Evolutionary conservation across 1,140 invertebrate genomes (phyloP).

Genomic region (Lamellibrachia luymesi): DNA sequence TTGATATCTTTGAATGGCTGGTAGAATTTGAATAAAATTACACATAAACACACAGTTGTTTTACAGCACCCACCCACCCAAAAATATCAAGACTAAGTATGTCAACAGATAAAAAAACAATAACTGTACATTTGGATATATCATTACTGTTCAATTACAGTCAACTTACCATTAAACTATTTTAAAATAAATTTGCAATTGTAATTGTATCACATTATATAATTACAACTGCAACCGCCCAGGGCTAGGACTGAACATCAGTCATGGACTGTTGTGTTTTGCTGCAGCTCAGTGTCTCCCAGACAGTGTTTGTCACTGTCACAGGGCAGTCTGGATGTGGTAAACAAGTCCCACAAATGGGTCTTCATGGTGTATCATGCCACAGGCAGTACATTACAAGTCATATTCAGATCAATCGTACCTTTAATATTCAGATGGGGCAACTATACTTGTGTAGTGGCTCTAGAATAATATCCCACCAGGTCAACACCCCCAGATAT

Average conservation of each 20-base stretch:
- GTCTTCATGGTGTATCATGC: background rate
- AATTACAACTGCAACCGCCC: background rate
- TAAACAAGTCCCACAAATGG: constrained; percentile 14
- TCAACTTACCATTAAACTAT: no score
- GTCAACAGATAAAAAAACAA: no score
- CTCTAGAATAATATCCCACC: background rate
- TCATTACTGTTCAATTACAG: no score
- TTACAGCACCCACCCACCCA: no score
- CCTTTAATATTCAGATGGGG: background rate
- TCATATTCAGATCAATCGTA: background rate
- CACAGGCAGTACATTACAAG: background rate
- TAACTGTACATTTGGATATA: no score
- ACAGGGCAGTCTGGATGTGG: constrained; percentile 13
- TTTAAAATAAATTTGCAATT: background rate
- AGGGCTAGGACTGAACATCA: background rate
- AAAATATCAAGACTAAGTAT: no score
- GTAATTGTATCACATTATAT: background rate
- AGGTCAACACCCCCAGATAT: no score
- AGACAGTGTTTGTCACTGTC: constrained; percentile 27
- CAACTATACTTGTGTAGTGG: background rate
- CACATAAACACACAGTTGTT: no score
- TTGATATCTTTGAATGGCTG: no score
- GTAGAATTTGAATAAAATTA: no score
- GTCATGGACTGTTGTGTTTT: background rate
- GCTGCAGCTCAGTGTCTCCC: background rate